These are phyloP conservation scores for Meloidogyne floridensis DNA, from an alignment of 1,140 invertebrate species.

Conservation along the genomic window DNA sequence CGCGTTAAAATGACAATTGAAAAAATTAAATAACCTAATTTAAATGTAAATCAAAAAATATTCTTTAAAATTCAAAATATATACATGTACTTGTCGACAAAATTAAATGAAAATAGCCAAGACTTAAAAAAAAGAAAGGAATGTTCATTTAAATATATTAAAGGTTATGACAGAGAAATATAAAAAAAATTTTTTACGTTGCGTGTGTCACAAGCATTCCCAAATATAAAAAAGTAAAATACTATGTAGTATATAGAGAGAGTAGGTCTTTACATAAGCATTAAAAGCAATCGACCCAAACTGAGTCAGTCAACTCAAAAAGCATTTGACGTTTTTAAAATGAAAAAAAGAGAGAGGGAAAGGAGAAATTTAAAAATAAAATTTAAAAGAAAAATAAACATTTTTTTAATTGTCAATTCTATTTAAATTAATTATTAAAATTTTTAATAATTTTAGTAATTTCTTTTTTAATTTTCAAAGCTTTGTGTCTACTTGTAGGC, in stretches of 20 bases:
- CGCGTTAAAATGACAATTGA: too few relatives aligned
- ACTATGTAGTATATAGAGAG: too few relatives aligned
- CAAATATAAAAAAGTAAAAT: neutral
- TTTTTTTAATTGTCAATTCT: too few relatives aligned
- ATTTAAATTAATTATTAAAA: neutral
- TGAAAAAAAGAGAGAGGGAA: neutral
- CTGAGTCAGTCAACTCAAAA: neutral
- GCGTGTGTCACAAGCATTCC: constrained; percentile 8
- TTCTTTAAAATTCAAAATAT: too few relatives aligned
- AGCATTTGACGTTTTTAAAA: neutral
- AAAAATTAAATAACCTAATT: too few relatives aligned
- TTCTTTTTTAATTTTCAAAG: constrained; percentile 32
- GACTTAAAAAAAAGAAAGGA: too few relatives aligned
- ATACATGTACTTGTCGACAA: too few relatives aligned
- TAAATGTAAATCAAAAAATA: too few relatives aligned
- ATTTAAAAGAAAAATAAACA: neutral
- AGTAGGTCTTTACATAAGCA: neutral
- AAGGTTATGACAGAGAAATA: neutral
- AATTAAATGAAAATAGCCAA: too few relatives aligned
- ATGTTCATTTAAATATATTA: too few relatives aligned
- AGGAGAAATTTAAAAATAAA: neutral
- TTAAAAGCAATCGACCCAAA: neutral
- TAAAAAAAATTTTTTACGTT: constrained; percentile 1
- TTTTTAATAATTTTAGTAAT: constrained; percentile 10
- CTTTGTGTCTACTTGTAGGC: constrained; percentile 23